These are phyloP conservation scores for Clanis bilineata DNA, from an alignment of 2,888 invertebrate species.

Conservation along the genomic window DNA sequence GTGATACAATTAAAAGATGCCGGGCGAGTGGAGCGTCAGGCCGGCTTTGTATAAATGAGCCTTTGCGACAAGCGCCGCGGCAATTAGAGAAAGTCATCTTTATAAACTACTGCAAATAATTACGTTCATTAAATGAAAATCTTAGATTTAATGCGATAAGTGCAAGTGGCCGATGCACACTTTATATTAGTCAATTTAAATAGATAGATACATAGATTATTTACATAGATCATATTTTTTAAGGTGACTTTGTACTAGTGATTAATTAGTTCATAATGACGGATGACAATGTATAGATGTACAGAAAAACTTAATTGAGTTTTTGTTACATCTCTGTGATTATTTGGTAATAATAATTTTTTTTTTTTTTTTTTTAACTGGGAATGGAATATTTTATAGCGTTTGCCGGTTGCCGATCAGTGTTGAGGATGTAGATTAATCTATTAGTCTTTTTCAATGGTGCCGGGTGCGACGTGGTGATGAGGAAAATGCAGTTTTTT, in stretches of 20 bases:
- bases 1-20: background rate
- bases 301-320: no score
- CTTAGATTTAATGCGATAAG: background rate
- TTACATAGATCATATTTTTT: no score
- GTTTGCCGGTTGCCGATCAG: background rate
- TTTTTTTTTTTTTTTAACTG: no score
- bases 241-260: no score
- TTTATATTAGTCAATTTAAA: background rate
- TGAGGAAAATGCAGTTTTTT: slow-evolving; percentile 2
- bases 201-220: no score
- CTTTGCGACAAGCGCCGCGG: background rate
- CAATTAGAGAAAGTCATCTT: slow-evolving; percentile 15
- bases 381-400: background rate
- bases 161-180: background rate
- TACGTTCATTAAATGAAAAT: background rate
- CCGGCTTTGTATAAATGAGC: background rate
- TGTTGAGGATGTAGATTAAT: slow-evolving; percentile 7
- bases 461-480: background rate
- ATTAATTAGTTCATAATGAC: no score
- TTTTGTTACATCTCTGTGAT: no score
- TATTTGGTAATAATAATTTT: no score
- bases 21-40: background rate
- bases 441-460: background rate
- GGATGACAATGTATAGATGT: no score
- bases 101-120: slow-evolving; percentile 11